Percentiles rank a stretch among this genome's conserved stretches.
Evolutionary conservation across 2,797 vertebrate genomes (phyloP).

Genomic region (Rhinella marina): DNA sequence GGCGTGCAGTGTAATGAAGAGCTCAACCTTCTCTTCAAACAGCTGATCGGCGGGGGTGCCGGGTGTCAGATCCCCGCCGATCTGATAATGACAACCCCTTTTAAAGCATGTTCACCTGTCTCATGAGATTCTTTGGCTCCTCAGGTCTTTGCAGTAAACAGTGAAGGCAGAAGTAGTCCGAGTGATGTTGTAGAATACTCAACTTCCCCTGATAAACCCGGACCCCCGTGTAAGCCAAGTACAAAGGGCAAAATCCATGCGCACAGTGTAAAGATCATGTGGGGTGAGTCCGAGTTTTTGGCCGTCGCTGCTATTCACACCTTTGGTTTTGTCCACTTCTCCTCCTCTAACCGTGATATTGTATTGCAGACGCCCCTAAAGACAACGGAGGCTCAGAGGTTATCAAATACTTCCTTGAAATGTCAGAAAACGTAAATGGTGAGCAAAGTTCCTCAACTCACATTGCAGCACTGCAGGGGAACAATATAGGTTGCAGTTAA

Average conservation of each 20-base stretch:
- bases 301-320: not conserved
- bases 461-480: not conserved
- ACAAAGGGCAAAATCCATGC: conserved; percentile 75
- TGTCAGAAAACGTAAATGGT: conserved; percentile 72
- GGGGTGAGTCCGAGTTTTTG: conserved; percentile 33
- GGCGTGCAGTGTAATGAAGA: too few species aligned
- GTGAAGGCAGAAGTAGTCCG: conserved; percentile 78
- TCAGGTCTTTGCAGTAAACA: conserved; percentile 78
- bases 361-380: conserved; percentile 76
- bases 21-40: too few species aligned
- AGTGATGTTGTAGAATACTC: conserved; percentile 77
- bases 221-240: conserved; percentile 71
- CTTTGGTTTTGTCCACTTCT: not conserved
- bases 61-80: too few species aligned
- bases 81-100: too few species aligned
- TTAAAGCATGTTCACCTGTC: not conserved
- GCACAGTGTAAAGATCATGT: conserved; percentile 71
- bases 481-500: too few species aligned
- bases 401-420: conserved; percentile 75
- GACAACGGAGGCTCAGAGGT: conserved; percentile 78
- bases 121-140: not conserved
- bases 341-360: not conserved
- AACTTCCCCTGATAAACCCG: conserved; percentile 77
- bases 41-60: too few species aligned
- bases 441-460: conserved; percentile 48